phyloP scores from a whole-genome alignment of 2,888 invertebrate species.

The Pimpla rufipes region DNA sequence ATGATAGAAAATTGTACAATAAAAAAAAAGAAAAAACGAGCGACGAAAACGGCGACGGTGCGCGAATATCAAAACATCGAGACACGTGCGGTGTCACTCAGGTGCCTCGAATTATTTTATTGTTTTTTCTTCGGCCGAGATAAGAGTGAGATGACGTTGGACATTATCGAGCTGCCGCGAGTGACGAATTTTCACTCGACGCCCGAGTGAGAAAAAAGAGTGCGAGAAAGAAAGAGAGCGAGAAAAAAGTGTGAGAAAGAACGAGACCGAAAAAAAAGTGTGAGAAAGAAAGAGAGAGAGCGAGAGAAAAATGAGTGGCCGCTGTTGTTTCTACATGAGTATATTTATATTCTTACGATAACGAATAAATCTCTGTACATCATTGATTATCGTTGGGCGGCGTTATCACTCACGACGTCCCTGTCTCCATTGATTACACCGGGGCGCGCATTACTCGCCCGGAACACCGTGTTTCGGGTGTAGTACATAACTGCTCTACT shows the following conservation, averaged over 20 bases:
- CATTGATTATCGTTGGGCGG: conserved; percentile 36
- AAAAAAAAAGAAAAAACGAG: too few relatives aligned
- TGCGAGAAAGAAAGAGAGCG: too few relatives aligned
- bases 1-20: conserved; percentile 30
- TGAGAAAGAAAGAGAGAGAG: conserved; percentile 13
- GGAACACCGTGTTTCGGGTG: conserved; percentile 35
- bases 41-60: not conserved
- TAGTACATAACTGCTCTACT: conserved; percentile 25
- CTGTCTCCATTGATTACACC: conserved; percentile 9
- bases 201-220: not conserved
- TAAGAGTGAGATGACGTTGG: not conserved
- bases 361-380: conserved; percentile 54
- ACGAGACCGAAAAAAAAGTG: not conserved
- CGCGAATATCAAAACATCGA: conserved; percentile 23
- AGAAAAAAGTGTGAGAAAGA: not conserved
- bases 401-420: conserved; percentile 29
- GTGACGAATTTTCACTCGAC: not conserved
- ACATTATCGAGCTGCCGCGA: not conserved
- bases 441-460: conserved; percentile 14
- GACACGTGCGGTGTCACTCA: not conserved
- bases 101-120: conserved; percentile 27
- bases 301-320: not conserved
- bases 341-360: conserved; percentile 66
- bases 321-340: conserved; percentile 60
- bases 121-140: not conserved